phyloP scores from a whole-genome alignment of 2,888 invertebrate genomes.

The Agrotis ipsilon region DNA sequence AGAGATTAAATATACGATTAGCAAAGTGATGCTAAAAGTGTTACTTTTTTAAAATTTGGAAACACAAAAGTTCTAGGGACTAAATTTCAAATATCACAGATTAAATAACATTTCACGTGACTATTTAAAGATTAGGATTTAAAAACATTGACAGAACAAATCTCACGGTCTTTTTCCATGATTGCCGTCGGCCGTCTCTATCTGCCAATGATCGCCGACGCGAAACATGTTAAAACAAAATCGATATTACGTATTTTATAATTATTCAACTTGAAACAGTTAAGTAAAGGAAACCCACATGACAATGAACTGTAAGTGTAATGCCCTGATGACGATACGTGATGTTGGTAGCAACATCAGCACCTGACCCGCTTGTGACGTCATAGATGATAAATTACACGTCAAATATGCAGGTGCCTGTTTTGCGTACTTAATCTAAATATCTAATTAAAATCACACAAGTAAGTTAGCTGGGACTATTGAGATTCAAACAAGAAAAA shows the following conservation, averaged over 20 bases:
- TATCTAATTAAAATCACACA: background rate
- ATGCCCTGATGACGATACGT: constrained; percentile 33
- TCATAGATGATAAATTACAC: constrained; percentile 22
- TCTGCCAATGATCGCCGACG: background rate
- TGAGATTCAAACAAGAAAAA: background rate
- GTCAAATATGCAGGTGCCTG: constrained; percentile 9
- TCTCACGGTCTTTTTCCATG: background rate
- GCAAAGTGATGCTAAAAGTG: background rate
- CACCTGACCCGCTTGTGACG: constrained; percentile 52
- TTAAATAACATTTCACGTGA: background rate
- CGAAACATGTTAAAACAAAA: constrained; percentile 7
- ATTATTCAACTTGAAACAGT: constrained; percentile 28
- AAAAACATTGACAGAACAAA: no score
- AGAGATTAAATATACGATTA: no score
- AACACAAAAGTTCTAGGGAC: background rate
- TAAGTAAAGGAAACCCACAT: constrained; percentile 59
- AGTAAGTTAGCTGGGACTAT: background rate
- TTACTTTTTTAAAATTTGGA: background rate
- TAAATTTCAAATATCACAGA: background rate
- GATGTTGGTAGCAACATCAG: constrained; percentile 32
- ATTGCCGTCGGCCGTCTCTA: constrained; percentile 24
- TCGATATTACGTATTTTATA: constrained; percentile 14
- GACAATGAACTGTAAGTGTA: constrained; percentile 43
- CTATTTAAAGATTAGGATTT: no score
- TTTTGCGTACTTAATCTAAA: constrained; percentile 14